Percentiles rank a stretch among this genome's conserved stretches.
Evolutionary conservation across 2,888 invertebrate species (phyloP).

Genomic region (Autographa pulchrina): DNA sequence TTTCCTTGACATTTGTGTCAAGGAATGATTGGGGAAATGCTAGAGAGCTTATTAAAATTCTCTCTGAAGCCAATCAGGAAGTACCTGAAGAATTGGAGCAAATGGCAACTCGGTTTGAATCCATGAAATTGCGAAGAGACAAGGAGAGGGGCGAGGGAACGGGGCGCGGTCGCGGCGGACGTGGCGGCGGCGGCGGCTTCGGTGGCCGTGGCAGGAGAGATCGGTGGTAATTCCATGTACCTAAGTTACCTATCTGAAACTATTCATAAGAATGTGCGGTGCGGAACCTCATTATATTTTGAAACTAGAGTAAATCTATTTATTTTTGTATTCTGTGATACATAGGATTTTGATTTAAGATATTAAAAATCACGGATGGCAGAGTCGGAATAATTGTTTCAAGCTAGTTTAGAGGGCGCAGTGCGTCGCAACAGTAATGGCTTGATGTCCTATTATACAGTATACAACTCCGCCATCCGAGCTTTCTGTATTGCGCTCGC

Average conservation of each 20-base stretch:
- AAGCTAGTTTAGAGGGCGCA: not conserved
- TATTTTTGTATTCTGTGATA: conserved; percentile 28
- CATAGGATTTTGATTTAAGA: conserved; percentile 10
- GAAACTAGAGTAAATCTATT: conserved; percentile 11
- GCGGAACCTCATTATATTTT: conserved; percentile 12
- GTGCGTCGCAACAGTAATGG: not conserved
- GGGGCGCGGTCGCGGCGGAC: conserved; percentile 72
- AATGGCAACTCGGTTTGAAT: conserved; percentile 94
- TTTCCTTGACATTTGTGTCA: conserved; percentile 95
- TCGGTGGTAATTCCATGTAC: conserved; percentile 66
- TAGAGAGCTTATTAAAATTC: conserved; percentile 94
- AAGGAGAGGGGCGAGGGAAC: conserved; percentile 85
- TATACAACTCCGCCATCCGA: not conserved
- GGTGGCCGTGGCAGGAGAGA: conserved; percentile 73
- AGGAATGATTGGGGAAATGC: conserved; percentile 95
- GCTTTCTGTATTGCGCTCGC: conserved; percentile 11
- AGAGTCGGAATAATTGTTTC: not conserved
- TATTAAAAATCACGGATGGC: not conserved
- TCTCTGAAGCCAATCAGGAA: conserved; percentile 96
- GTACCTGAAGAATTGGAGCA: conserved; percentile 93
- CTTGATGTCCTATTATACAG: not conserved
- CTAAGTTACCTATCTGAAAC: conserved; percentile 29
- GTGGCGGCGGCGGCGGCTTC: conserved; percentile 68
- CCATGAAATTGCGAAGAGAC: conserved; percentile 91
- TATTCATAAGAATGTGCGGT: conserved; percentile 3